Evolutionary conservation across 2,797 vertebrate species (phyloP).

Genomic region (Lemur catta): DNA sequence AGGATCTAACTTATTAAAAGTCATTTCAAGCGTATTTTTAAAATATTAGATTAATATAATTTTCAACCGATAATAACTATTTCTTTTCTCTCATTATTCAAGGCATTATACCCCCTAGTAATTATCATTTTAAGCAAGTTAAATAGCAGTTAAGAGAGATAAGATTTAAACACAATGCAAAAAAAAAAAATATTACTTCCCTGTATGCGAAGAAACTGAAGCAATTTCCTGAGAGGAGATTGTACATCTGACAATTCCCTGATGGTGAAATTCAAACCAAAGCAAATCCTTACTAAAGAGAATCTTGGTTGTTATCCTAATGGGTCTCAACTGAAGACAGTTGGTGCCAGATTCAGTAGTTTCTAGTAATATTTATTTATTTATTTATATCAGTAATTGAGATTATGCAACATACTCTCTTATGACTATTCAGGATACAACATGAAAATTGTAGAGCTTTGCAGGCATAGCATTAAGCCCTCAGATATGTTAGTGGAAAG

Average conservation of each 20-base stretch:
- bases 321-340: not conserved
- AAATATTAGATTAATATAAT: slow-evolving; percentile 1
- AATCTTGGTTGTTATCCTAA: not conserved
- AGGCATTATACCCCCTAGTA: not conserved
- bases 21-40: not conserved
- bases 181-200: not conserved
- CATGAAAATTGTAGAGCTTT: slow-evolving; percentile 22
- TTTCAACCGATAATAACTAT: not conserved
- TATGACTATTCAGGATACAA: not conserved
- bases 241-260: not conserved
- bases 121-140: slow-evolving; percentile 26
- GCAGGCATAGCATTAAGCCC: not conserved
- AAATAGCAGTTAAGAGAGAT: not conserved
- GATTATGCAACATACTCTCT: not conserved
- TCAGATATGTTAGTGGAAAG: not conserved
- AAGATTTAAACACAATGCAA: slow-evolving; percentile 29
- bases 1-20: not conserved
- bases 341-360: not conserved
- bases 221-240: not conserved
- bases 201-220: not conserved
- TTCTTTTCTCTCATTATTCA: slow-evolving; percentile 20
- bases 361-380: not conserved
- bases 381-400: not conserved
- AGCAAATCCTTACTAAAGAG: not conserved
- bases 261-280: not conserved